A percentile compares a stretch with the other conserved stretches of the same genome.
Conservation (phyloP, 1,140 invertebrate genomes). For the Lanistes nyassanus region DNA sequence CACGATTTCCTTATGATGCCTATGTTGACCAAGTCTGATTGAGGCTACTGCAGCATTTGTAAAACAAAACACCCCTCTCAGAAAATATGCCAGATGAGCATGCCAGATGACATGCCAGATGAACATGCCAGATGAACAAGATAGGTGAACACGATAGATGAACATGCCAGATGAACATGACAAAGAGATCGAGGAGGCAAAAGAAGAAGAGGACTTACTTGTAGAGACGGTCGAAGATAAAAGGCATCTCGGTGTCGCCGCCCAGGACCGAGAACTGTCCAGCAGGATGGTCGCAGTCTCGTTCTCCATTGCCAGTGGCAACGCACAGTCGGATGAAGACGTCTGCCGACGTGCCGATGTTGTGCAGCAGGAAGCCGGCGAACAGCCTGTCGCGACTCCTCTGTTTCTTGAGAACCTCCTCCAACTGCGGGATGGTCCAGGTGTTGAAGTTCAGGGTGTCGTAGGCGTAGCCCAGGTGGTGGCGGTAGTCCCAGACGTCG, state of each 20-base stretch:
- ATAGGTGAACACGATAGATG: background rate
- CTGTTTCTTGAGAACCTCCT: conserved; percentile 22
- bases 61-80: too few relatives aligned
- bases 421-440: conserved; percentile 33
- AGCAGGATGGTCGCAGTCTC: conserved; percentile 33
- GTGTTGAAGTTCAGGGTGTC: conserved; percentile 31
- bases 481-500: conserved; percentile 34
- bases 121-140: background rate
- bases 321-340: conserved; percentile 34
- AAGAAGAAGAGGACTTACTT: conserved; percentile 23
- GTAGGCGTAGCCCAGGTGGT: conserved; percentile 33
- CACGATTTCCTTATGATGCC: too few relatives aligned
- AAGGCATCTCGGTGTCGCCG: conserved; percentile 38
- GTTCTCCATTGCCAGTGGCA: conserved; percentile 7
- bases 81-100: too few relatives aligned
- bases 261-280: conserved; percentile 37
- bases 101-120: too few relatives aligned
- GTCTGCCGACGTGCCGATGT: conserved; percentile 33
- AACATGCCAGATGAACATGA: background rate
- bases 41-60: too few relatives aligned
- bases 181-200: background rate
- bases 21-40: too few relatives aligned
- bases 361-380: conserved; percentile 38
- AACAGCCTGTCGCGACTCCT: conserved; percentile 30
- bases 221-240: conserved; percentile 35